Percentiles rank a stretch among this genome's conserved stretches.
These are phyloP conservation scores for Drosophila emarginata DNA, from an alignment of 2,888 invertebrate species.

Conservation along the genomic window DNA sequence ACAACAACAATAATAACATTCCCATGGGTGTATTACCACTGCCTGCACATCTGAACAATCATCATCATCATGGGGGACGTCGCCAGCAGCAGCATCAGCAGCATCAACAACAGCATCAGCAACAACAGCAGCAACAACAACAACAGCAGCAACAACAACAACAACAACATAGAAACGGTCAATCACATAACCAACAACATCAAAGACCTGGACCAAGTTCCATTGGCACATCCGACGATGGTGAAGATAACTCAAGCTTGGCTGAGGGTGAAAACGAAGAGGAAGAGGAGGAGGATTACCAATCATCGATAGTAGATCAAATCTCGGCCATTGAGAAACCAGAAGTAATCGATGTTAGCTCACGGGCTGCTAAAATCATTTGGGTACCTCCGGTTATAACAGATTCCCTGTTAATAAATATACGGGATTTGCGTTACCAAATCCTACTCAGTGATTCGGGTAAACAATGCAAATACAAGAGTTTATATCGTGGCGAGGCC, in stretches of 20 bases:
- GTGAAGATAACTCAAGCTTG: slow-evolving; percentile 89
- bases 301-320: slow-evolving; percentile 87
- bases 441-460: slow-evolving; percentile 90
- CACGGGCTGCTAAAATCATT: slow-evolving; percentile 92
- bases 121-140: not conserved
- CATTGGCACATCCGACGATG: slow-evolving; percentile 90
- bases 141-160: slow-evolving; percentile 26
- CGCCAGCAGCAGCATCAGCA: slow-evolving; percentile 50
- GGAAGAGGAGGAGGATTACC: slow-evolving; percentile 89
- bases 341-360: slow-evolving; percentile 91
- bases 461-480: slow-evolving; percentile 92
- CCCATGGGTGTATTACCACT: slow-evolving; percentile 43
- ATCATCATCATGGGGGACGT: slow-evolving; percentile 56
- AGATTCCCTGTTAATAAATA: slow-evolving; percentile 75
- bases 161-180: slow-evolving; percentile 55
- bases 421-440: slow-evolving; percentile 87
- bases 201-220: slow-evolving; percentile 71
- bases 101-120: slow-evolving; percentile 24
- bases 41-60: slow-evolving; percentile 54
- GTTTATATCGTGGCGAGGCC: slow-evolving; percentile 90
- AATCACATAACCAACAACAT: slow-evolving; percentile 31
- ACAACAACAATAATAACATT: slow-evolving; percentile 64
- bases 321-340: slow-evolving; percentile 90
- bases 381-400: slow-evolving; percentile 87
- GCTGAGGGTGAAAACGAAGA: slow-evolving; percentile 90